Base-by-base conservation (phyloP, 2,797 vertebrate genomes). In the Squalus acanthias region DNA sequence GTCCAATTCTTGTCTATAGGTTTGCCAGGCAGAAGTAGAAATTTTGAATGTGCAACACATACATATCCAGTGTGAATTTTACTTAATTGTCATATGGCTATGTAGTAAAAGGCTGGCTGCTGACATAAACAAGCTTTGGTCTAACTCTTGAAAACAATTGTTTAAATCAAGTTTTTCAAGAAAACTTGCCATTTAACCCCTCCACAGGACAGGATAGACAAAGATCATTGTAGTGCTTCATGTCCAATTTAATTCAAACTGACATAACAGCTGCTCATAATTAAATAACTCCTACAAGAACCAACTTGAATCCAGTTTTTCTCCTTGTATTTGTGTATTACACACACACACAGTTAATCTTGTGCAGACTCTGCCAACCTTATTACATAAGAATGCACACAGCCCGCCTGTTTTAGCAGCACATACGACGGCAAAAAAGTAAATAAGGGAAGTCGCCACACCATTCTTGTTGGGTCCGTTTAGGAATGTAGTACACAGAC, bases 381-480 rank as follows among this genome's bases (percentile, higher is more conserved):
- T 50, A 50, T 50, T 70, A 50, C 92, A 69, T 70, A 95, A 67
- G 22, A 46, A 24, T 8, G 60, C 13, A 89, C 24, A 89, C 50
- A 20, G 72, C 33, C 8, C 8, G 79, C 39, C 46, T 57, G 17
- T 85, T 85, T 50, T 63, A 91, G 88, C 29, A 60, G 29, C 13
- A 89, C 29, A 67, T 67, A 17, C 15, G n/a, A 67, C n/a, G 53
- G 5, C 53, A 76, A 60, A 33, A 39, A 12, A 53, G 93, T 95
- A 95, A 95, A 95, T 70, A 65, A 95, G 53, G 67, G 93, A 95
- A 72, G 20, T 7, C 72, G 92, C n/a, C 65, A 94, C 65, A 94
- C 63, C 33, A 67, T 94, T 70, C 92, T 94, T 3, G 29, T 29
- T 26, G 33, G 60, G 15, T 88, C 10, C 65, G 63, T 67, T 72